These are phyloP conservation scores for Linhomoeus sp. DNA, from an alignment of 2,888 invertebrate species.

Conservation along the genomic window DNA sequence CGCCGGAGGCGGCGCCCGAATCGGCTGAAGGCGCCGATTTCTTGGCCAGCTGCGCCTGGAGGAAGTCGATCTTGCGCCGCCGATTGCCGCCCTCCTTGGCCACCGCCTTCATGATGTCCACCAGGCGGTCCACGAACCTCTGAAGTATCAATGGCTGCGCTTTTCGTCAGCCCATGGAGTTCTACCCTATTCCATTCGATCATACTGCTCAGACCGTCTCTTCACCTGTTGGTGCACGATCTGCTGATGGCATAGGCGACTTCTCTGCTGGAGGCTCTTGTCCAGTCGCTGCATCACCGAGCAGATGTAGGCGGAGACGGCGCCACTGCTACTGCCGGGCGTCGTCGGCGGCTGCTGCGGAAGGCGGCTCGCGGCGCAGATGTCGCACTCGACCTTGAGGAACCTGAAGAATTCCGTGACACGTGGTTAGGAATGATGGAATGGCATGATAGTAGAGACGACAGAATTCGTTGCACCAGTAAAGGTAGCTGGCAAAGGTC, in stretches of 20 bases:
- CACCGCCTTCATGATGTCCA: slow-evolving; percentile 52
- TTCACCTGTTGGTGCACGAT: too few relatives aligned
- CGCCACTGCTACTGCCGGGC: slow-evolving; percentile 36
- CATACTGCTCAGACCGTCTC: too few relatives aligned
- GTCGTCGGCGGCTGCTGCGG: slow-evolving; percentile 4
- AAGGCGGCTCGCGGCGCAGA: too few relatives aligned
- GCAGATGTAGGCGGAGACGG: too few relatives aligned
- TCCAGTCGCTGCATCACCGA: too few relatives aligned
- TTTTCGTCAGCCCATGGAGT: too few relatives aligned
- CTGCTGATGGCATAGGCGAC: too few relatives aligned
- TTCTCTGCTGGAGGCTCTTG: too few relatives aligned
- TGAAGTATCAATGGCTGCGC: slow-evolving; percentile 25
- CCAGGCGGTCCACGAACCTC: slow-evolving; percentile 70
- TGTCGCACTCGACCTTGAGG: slow-evolving; percentile 76
- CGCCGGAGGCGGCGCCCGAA: not conserved
- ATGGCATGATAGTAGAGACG: not conserved
- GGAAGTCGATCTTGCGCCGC: slow-evolving; percentile 51
- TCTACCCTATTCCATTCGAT: too few relatives aligned
- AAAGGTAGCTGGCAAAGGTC: slow-evolving; percentile 80
- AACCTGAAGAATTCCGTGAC: slow-evolving; percentile 96
- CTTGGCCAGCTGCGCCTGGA: slow-evolving; percentile 49
- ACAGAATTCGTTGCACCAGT: slow-evolving; percentile 43
- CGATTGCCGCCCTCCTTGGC: slow-evolving; percentile 74
- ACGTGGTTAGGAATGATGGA: slow-evolving; percentile 77
- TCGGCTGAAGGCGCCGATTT: not conserved